These are phyloP conservation scores for Botia kubotai DNA, from an alignment of 2,797 vertebrate genomes.

Conservation along the genomic window DNA sequence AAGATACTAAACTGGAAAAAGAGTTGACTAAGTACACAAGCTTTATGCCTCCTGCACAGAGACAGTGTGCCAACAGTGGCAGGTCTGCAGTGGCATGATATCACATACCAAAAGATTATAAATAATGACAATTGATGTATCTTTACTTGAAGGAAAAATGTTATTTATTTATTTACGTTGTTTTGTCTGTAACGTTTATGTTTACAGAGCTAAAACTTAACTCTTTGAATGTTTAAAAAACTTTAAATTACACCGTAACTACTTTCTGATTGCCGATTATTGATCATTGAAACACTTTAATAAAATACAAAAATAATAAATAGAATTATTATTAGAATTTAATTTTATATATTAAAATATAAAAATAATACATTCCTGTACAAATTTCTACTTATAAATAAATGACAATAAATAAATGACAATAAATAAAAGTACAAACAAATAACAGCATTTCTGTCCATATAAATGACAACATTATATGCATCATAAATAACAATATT, in stretches of 20 bases:
- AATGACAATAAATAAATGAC: too few relatives aligned
- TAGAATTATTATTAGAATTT: too few relatives aligned
- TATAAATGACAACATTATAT: not conserved
- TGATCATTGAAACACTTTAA: not conserved
- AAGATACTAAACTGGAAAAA: conserved; percentile 81
- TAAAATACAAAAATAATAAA: not conserved
- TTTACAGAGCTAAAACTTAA: not conserved
- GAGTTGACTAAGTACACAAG: conserved; percentile 79
- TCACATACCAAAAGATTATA: conserved; percentile 25
- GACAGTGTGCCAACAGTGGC: conserved; percentile 66
- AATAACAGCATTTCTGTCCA: not conserved
- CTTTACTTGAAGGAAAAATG: not conserved
- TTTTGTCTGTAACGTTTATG: not conserved
- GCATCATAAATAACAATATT: not conserved
- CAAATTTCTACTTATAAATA: not conserved
- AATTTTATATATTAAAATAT: not conserved
- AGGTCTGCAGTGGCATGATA: conserved; percentile 11
- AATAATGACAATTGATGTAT: not conserved
- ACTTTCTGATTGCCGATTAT: not conserved
- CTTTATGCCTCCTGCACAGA: conserved; percentile 65
- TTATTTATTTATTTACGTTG: not conserved
- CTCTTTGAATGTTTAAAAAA: not conserved
- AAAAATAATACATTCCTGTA: too few relatives aligned
- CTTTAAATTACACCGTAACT: not conserved
- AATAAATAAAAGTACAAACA: not conserved